These are phyloP conservation scores for Phrynocephalus versicolor DNA, from an alignment of 2,113 vertebrate genomes.

Conservation along the genomic window DNA sequence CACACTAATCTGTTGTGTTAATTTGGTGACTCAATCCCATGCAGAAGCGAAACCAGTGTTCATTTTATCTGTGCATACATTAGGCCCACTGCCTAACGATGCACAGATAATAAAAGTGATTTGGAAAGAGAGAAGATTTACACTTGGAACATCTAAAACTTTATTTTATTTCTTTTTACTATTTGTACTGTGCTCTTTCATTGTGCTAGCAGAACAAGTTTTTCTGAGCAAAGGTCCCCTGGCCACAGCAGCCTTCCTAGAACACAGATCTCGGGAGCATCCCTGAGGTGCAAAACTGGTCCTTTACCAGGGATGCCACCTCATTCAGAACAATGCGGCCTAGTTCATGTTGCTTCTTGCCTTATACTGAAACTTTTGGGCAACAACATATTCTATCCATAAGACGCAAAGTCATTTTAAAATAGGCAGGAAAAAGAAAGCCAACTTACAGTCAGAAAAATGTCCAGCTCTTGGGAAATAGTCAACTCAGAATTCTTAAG, in stretches of 20 bases:
- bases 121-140: too few relatives aligned
- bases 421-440: background rate
- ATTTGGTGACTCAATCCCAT: background rate
- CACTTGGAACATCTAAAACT: too few relatives aligned
- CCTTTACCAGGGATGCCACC: too few relatives aligned
- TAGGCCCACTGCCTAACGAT: background rate
- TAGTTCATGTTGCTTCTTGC: background rate
- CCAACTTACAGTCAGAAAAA: slow-evolving; percentile 72
- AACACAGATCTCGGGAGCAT: too few relatives aligned
- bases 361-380: background rate
- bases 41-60: background rate
- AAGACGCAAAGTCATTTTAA: background rate
- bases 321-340: background rate
- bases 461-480: slow-evolving; percentile 73
- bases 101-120: background rate
- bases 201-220: too few relatives aligned
- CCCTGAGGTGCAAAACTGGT: too few relatives aligned
- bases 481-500: slow-evolving; percentile 67
- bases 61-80: too few relatives aligned
- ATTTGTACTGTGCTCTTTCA: too few relatives aligned
- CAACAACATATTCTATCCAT: background rate
- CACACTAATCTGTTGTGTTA: background rate
- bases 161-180: too few relatives aligned
- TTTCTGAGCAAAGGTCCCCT: too few relatives aligned
- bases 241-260: too few relatives aligned